These are phyloP conservation scores for Eurois occulta DNA, from an alignment of 2,888 invertebrate genomes.

Conservation along the genomic window DNA sequence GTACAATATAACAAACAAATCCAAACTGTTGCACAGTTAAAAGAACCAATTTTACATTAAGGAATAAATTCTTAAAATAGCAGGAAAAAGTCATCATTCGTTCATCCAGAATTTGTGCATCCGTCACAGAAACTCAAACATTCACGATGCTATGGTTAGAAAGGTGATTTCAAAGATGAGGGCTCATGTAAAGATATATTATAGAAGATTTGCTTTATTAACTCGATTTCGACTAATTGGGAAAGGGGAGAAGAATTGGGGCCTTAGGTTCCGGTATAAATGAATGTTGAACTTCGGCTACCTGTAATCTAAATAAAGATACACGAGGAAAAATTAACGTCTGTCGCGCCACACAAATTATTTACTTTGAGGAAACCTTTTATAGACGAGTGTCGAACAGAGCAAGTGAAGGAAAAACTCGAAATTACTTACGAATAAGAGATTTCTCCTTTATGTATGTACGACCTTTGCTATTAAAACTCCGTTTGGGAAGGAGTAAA, in stretches of 20 bases:
- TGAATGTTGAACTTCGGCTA: background rate
- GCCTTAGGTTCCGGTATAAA: background rate
- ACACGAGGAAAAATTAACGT: background rate
- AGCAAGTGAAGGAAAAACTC: background rate
- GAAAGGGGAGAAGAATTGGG: background rate
- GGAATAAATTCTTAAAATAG: no score
- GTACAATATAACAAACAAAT: no score
- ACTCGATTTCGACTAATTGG: background rate
- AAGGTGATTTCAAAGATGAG: background rate
- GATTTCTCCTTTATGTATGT: background rate
- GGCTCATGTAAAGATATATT: background rate
- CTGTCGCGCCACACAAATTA: background rate
- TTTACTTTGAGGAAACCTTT: constrained; percentile 2
- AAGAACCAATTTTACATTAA: no score
- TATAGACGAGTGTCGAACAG: background rate
- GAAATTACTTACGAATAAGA: background rate
- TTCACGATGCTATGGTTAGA: background rate
- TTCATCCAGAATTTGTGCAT: no score
- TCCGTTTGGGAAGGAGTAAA: background rate
- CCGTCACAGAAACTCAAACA: no score
- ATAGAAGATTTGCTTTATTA: background rate
- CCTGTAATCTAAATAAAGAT: background rate
- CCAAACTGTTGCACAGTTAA: no score
- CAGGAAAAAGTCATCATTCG: no score
- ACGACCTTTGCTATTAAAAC: background rate